Evolutionary conservation across 2,888 invertebrate genomes (phyloP), one percentile per base, ranked within the genome.

Genomic region (Sepiola atlantica): DNA sequence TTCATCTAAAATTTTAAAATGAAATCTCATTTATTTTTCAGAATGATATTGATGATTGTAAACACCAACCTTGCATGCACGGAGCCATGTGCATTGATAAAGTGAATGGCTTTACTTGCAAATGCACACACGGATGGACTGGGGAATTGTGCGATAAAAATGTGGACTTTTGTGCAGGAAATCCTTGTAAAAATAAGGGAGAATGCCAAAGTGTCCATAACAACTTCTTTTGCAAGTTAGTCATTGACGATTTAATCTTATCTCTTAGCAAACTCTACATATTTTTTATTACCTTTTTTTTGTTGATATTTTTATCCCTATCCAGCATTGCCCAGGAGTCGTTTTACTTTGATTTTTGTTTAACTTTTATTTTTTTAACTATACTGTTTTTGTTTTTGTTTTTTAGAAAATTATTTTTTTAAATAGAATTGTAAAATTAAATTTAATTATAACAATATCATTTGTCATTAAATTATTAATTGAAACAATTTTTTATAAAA

Each of bases 11-110:
- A 61, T 28, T 24, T 4, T 61, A 4, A 61, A 28, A 61, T 61
- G 0, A 55, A 28, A 93, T 93, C 8, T 20, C n/a, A 45, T 35
- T 21, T 91, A 35, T 93, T 94, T 93, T 61, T 55, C 61, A 94
- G 94, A 57, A 32, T 90, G 99, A 99, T 96, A 99, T 99, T 94
- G 98, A 98, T 55, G 99, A 99, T 96, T 99, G 99, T 97, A 98
- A 98, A 97, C 98, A 99, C 95, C 98, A 99, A 96, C 99, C 99
- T 0, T 99, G 99, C 96, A 99, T 99, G 94, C 99, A 99, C 94
- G 98, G 99, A n/a, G 99, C 99, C 0, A 98, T 98, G 6, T 99
- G 96, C 94, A 94, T 77, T n/a, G 95, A 96, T 90, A 28, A 61
- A 20, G 93, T 95, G 0, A 95, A 95, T 94, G 94, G 94, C 24